Conservation (phyloP, 2,797 vertebrate species). For the Melanitta fusca region DNA sequence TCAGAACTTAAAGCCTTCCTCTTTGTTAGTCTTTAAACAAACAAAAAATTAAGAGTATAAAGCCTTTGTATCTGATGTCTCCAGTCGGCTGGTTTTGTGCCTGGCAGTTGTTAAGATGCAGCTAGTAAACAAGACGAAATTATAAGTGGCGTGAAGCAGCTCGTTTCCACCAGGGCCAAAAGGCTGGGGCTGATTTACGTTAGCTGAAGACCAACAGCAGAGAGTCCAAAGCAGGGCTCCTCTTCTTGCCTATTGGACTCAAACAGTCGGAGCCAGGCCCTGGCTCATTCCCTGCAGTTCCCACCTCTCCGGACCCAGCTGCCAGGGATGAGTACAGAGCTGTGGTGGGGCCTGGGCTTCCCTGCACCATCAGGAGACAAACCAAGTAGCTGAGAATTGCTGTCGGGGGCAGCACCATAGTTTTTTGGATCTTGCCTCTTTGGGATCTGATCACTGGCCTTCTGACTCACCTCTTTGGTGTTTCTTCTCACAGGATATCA, state of each 20-base stretch:
- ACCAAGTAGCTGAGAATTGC: constrained; percentile 14
- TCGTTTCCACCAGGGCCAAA: not conserved
- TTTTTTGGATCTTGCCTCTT: not conserved
- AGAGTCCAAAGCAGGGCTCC: not conserved
- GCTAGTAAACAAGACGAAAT: constrained; percentile 24
- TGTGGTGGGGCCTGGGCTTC: not conserved
- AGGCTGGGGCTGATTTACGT: constrained; percentile 1
- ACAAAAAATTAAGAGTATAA: not conserved
- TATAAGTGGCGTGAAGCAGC: constrained; percentile 23
- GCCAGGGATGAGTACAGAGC: not conserved
- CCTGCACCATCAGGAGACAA: not conserved
- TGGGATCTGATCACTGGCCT: not conserved
- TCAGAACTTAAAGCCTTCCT: not conserved
- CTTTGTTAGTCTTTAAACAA: constrained; percentile 16
- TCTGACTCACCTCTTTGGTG: not conserved
- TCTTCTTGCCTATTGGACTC: rapidly evolving
- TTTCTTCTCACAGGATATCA: constrained; percentile 2
- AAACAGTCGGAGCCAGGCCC: not conserved
- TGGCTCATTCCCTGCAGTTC: not conserved
- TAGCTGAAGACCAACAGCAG: not conserved
- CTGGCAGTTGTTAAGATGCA: constrained; percentile 20
- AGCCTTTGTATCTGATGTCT: not conserved
- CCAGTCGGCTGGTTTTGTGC: not conserved
- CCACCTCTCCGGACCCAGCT: not conserved
- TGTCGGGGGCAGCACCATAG: not conserved